These are phyloP conservation scores for Diadegma fenestrale DNA, from an alignment of 2,888 invertebrate genomes.

Conservation along the genomic window DNA sequence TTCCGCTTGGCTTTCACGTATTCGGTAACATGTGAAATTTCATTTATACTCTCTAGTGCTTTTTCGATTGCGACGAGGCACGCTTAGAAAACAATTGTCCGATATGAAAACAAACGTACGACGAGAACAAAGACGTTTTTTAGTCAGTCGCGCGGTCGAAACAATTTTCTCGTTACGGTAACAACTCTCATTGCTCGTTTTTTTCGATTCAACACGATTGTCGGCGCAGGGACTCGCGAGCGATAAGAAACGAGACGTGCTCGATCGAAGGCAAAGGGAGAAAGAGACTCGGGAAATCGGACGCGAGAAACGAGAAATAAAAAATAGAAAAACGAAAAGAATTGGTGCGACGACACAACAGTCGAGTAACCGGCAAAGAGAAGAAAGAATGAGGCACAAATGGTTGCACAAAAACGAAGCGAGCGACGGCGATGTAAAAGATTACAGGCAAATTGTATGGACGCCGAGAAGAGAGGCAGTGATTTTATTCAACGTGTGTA, in stretches of 20 bases:
- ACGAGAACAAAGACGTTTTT: constrained; percentile 17
- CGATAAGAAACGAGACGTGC: constrained; percentile 7
- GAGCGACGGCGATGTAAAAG: constrained; percentile 63
- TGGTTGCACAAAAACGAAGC: constrained; percentile 3
- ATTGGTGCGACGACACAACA: constrained; percentile 64
- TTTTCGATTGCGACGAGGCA: constrained; percentile 14
- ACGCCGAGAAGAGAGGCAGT: constrained; percentile 55
- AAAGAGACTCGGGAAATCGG: not conserved
- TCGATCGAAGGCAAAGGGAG: constrained; percentile 27
- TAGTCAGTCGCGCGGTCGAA: constrained; percentile 13
- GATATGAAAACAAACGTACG: not conserved
- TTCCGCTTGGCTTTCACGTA: not conserved
- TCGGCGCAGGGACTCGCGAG: constrained; percentile 34
- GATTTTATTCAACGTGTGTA: constrained; percentile 66
- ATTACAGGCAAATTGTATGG: constrained; percentile 73
- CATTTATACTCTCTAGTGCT: not conserved
- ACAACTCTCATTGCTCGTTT: constrained; percentile 36
- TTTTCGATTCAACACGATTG: constrained; percentile 56
- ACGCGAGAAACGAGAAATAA: not conserved
- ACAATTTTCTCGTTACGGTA: constrained; percentile 58
- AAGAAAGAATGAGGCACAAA: not conserved
- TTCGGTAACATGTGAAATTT: not conserved
- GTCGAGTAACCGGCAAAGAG: constrained; percentile 48
- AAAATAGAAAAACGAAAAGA: constrained; percentile 39
- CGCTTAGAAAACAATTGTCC: constrained; percentile 52